A percentile compares a stretch with the other conserved stretches of the same genome.
Conservation (phyloP, 2,888 invertebrate species). For the Schizotus pectinicornis region DNA sequence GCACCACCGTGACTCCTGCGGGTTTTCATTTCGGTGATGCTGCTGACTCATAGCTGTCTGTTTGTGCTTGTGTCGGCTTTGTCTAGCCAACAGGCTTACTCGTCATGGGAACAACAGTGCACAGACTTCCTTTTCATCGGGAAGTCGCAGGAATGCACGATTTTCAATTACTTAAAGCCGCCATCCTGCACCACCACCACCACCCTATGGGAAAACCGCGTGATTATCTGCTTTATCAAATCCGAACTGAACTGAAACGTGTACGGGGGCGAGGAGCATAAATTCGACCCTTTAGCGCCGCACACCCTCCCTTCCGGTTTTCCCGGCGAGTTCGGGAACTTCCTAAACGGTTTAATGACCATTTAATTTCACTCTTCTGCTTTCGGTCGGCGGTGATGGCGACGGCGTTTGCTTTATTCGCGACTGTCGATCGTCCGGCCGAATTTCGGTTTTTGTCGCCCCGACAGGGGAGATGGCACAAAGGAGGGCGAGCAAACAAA, state of each 20-base stretch:
- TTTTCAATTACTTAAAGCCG: too few relatives aligned
- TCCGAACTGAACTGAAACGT: slow-evolving; percentile 4
- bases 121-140: slow-evolving; percentile 4
- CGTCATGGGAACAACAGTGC: slow-evolving; percentile 6
- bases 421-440: too few relatives aligned
- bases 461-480: not conserved
- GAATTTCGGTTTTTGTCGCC: not conserved
- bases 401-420: not conserved
- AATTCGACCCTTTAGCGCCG: slow-evolving; percentile 11
- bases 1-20: slow-evolving; percentile 1
- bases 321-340: not conserved
- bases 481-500: not conserved
- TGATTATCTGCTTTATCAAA: slow-evolving; percentile 18
- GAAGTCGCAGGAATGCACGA: slow-evolving; percentile 1
- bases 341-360: too few relatives aligned
- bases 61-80: slow-evolving; percentile 4
- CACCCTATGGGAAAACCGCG: too few relatives aligned
- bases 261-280: not conserved
- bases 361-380: too few relatives aligned
- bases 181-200: too few relatives aligned
- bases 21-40: slow-evolving; percentile 4
- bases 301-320: slow-evolving; percentile 2
- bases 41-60: slow-evolving; percentile 10
- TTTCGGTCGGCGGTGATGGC: not conserved
- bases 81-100: slow-evolving; percentile 4